Conservation (phyloP, 2,797 vertebrate genomes). For the Smutsia temminckii region DNA sequence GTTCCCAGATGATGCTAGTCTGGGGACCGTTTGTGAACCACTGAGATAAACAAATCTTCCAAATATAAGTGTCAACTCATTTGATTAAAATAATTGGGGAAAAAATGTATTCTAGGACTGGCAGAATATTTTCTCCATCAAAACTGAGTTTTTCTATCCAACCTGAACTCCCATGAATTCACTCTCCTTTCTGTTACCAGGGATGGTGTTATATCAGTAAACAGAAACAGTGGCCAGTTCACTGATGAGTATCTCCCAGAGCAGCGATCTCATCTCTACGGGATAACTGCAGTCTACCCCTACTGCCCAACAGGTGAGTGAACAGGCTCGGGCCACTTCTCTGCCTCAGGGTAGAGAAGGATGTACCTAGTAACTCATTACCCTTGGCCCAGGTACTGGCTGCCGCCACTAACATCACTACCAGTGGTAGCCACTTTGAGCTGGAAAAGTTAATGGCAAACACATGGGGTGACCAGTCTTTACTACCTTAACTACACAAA, state of each 20-base stretch:
- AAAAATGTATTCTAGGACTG: neutral
- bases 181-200: slow-evolving; percentile 79
- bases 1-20: neutral
- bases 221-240: slow-evolving; percentile 89
- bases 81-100: neutral
- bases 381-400: no score
- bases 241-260: slow-evolving; percentile 95
- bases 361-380: neutral
- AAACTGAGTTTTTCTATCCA: neutral
- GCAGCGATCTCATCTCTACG: slow-evolving; percentile 96
- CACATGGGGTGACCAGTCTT: neutral
- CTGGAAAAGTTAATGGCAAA: neutral
- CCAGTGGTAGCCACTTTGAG: neutral
- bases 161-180: neutral
- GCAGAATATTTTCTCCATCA: neutral
- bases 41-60: neutral
- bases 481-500: neutral
- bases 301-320: slow-evolving; percentile 93
- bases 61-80: neutral
- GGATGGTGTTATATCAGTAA: slow-evolving; percentile 93
- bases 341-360: neutral
- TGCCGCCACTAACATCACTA: neutral
- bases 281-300: slow-evolving; percentile 93
- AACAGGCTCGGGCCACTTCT: neutral
- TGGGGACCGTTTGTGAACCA: neutral